Evolutionary conservation across 1,140 invertebrate species (phyloP).

Genomic region (Saccostrea glomerata): DNA sequence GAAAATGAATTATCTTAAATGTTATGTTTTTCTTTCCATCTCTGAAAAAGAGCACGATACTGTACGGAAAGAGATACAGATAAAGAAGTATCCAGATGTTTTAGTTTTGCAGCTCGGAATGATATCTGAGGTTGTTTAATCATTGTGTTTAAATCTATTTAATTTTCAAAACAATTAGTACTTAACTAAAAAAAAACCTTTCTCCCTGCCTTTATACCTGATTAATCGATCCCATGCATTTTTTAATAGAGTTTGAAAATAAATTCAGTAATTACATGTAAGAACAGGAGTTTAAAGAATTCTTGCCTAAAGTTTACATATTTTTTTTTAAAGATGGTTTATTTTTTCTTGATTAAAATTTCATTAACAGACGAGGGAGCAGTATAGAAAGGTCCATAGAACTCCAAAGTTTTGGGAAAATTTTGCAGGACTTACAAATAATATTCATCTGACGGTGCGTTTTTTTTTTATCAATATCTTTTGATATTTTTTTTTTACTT

Average conservation of each 20-base stretch:
- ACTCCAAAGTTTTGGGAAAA: background rate
- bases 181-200: background rate
- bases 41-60: background rate
- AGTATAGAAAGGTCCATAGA: background rate
- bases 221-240: background rate
- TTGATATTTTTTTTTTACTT: too few species aligned
- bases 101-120: conserved; percentile 5
- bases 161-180: too few species aligned
- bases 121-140: background rate
- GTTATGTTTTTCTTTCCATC: background rate
- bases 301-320: too few species aligned
- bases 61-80: background rate
- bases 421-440: background rate
- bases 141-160: too few species aligned
- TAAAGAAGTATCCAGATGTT: background rate
- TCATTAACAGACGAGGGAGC: background rate
- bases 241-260: too few species aligned
- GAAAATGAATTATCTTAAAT: background rate
- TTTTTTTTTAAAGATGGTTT: too few species aligned
- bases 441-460: background rate
- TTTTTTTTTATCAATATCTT: background rate
- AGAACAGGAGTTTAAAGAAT: too few species aligned
- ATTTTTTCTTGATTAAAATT: too few species aligned
- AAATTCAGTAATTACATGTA: too few species aligned
- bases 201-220: background rate